phyloP scores from a whole-genome alignment of 2,888 invertebrate genomes.

The Drosophila birchii region DNA sequence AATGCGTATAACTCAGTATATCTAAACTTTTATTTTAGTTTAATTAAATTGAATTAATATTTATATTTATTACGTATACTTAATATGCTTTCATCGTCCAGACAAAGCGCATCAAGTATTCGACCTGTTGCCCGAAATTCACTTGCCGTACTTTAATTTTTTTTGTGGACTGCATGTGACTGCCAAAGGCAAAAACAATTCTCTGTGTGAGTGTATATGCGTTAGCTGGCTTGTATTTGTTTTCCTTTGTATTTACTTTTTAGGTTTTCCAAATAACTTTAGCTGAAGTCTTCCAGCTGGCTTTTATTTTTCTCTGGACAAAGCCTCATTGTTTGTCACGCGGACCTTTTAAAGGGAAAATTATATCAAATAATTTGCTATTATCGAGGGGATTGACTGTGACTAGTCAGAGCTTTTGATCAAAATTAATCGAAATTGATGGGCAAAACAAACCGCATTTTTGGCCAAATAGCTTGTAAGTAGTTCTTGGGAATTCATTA shows the following conservation, averaged over 20 bases:
- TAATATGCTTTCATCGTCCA: not conserved
- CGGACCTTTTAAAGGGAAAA: conserved; percentile 40
- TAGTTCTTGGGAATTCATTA: conserved; percentile 73
- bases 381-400: conserved; percentile 28
- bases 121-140: not conserved
- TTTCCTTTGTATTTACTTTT: conserved; percentile 54
- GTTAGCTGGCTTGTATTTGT: conserved; percentile 31
- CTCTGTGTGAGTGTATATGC: conserved; percentile 42
- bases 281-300: conserved; percentile 54
- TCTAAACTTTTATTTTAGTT: not conserved
- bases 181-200: conserved; percentile 44
- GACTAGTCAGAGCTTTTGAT: conserved; percentile 22
- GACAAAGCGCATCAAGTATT: conserved; percentile 18
- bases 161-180: conserved; percentile 61
- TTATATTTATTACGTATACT: not conserved
- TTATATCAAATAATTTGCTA: conserved; percentile 64
- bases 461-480: conserved; percentile 65
- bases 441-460: conserved; percentile 9
- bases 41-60: not conserved
- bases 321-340: conserved; percentile 59
- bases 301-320: conserved; percentile 26
- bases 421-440: conserved; percentile 68
- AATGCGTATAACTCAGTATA: not conserved
- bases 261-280: conserved; percentile 57
- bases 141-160: conserved; percentile 42